Conservation (phyloP, 2,113 vertebrate genomes). For the Sterrhoptilus dennistouni region DNA sequence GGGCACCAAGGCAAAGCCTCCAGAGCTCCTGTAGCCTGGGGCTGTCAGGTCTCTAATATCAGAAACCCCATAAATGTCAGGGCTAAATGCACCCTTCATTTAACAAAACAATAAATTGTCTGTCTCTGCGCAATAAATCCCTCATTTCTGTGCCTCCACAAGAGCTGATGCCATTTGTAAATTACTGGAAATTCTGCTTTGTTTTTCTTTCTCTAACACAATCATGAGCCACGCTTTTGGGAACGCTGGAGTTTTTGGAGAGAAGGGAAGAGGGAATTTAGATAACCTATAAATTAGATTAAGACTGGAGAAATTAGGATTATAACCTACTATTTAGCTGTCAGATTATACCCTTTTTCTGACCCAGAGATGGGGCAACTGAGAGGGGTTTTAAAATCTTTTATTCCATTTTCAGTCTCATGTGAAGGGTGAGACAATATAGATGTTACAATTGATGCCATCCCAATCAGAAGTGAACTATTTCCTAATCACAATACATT, state of each 20-base stretch:
- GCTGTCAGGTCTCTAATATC: background rate
- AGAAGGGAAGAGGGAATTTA: background rate
- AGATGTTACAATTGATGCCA: too few species aligned
- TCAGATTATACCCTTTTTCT: too few species aligned
- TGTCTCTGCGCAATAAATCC: background rate
- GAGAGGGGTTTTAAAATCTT: too few species aligned
- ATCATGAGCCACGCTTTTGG: rapidly evolving
- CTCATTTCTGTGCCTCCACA: background rate
- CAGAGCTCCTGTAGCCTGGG: background rate
- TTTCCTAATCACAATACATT: too few species aligned
- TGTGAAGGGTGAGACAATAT: too few species aligned
- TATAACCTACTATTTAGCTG: background rate
- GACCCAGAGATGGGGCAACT: too few species aligned
- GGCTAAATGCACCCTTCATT: background rate
- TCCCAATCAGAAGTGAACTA: too few species aligned
- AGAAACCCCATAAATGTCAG: background rate
- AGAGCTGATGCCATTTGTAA: background rate
- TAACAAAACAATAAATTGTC: slow-evolving; percentile 19
- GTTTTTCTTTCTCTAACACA: background rate
- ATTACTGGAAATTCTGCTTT: background rate
- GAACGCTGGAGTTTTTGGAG: background rate
- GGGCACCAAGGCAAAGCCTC: background rate
- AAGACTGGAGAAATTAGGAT: background rate
- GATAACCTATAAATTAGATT: background rate
- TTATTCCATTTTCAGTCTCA: too few species aligned